Conservation (phyloP, 1,140 invertebrate genomes). For the Xylocopa sonorina region DNA sequence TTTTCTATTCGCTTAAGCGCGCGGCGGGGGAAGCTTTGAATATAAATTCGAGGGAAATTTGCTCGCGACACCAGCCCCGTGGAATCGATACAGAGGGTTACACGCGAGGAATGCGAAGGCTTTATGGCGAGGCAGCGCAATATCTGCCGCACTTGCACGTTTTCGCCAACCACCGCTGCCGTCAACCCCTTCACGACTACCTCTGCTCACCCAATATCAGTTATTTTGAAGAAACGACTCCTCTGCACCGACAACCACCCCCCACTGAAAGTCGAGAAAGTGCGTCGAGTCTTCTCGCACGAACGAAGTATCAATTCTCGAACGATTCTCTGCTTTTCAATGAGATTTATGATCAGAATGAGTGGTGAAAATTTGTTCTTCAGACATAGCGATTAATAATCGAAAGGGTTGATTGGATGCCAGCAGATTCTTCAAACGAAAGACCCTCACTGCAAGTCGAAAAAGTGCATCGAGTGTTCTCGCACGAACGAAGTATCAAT, state of each 20-base stretch:
- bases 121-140: slow-evolving; percentile 31
- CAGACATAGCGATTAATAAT: too few relatives aligned
- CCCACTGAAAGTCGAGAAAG: too few relatives aligned
- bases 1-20: background rate
- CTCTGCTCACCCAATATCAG: slow-evolving; percentile 18
- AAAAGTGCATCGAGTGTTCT: too few relatives aligned
- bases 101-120: slow-evolving; percentile 25
- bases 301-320: too few relatives aligned
- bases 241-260: slow-evolving; percentile 11
- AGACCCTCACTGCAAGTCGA: too few relatives aligned
- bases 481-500: too few relatives aligned
- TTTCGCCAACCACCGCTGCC: background rate
- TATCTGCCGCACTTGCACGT: slow-evolving; percentile 37
- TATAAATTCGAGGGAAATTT: slow-evolving; percentile 37
- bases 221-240: slow-evolving; percentile 55
- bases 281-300: too few relatives aligned
- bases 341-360: too few relatives aligned
- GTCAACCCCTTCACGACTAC: background rate
- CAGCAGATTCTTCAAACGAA: too few relatives aligned
- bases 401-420: too few relatives aligned
- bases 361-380: too few relatives aligned
- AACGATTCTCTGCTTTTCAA: too few relatives aligned
- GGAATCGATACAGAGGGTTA: slow-evolving; percentile 38
- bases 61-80: slow-evolving; percentile 9
- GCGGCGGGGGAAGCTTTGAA: slow-evolving; percentile 2